phyloP scores from a whole-genome alignment of 2,797 vertebrate genomes.

The Clarias laeviceps region DNA sequence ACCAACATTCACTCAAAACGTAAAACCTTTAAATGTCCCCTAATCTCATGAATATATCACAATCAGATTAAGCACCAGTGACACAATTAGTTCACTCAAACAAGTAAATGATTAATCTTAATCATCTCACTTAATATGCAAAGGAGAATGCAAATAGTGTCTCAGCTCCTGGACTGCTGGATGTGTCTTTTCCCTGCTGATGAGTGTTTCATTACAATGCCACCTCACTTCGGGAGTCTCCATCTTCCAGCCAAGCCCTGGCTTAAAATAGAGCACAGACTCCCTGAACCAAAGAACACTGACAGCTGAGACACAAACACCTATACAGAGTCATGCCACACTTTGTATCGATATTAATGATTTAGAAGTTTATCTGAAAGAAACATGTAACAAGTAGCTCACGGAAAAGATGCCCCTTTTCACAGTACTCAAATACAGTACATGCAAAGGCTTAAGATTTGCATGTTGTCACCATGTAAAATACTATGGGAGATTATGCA shows the following conservation, averaged over 20 bases:
- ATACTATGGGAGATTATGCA: neutral
- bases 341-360: neutral
- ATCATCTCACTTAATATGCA: constrained; percentile 41
- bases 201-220: constrained; percentile 48
- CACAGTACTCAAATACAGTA: neutral
- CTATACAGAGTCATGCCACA: neutral
- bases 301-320: constrained; percentile 38
- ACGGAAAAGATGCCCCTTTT: neutral
- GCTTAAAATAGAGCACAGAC: constrained; percentile 59
- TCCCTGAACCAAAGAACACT: constrained; percentile 55
- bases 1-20: neutral
- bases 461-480: neutral
- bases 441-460: neutral
- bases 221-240: constrained; percentile 40
- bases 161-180: constrained; percentile 30
- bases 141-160: constrained; percentile 25
- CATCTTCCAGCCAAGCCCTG: constrained; percentile 29
- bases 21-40: neutral
- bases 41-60: constrained; percentile 28
- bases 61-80: constrained; percentile 18
- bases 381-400: neutral
- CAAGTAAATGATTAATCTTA: constrained; percentile 31
- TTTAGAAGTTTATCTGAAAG: constrained; percentile 6
- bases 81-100: constrained; percentile 1
- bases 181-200: constrained; percentile 37